phyloP scores from a whole-genome alignment of 1,140 invertebrate species.

The Bombus pascuorum region DNA sequence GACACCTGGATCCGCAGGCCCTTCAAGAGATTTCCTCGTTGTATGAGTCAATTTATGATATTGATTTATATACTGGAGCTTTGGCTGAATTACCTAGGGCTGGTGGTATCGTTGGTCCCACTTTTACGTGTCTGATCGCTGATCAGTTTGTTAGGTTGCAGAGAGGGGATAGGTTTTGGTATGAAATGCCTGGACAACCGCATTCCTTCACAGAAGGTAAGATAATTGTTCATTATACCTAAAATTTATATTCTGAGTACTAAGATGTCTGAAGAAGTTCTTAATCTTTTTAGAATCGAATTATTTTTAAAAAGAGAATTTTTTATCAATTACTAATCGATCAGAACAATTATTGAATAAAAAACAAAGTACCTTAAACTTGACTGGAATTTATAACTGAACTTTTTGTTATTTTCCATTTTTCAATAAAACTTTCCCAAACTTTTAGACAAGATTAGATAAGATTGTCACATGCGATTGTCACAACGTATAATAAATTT shows the following conservation, averaged over 20 bases:
- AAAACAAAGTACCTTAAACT: no score
- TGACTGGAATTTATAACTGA: not conserved
- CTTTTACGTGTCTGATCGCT: slow-evolving; percentile 92
- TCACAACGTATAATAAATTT: not conserved
- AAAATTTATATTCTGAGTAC: not conserved
- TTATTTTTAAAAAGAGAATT: no score
- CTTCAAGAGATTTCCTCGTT: slow-evolving; percentile 85
- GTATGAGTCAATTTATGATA: slow-evolving; percentile 90
- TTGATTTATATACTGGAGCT: slow-evolving; percentile 94
- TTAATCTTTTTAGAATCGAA: not conserved
- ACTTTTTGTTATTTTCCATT: not conserved
- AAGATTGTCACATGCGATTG: not conserved
- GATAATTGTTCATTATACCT: not conserved
- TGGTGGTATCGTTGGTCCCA: slow-evolving; percentile 90
- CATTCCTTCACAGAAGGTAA: slow-evolving; percentile 88
- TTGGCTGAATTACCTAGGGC: slow-evolving; percentile 88
- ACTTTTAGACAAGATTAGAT: not conserved
- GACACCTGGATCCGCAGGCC: slow-evolving; percentile 85
- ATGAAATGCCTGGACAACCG: slow-evolving; percentile 87
- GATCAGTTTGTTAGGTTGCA: slow-evolving; percentile 93
- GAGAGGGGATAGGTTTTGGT: slow-evolving; percentile 93
- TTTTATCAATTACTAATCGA: no score
- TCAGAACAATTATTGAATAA: no score
- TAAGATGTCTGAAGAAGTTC: no score
- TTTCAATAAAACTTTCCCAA: not conserved